These are phyloP conservation scores for Dugesia japonica DNA, from an alignment of 2,888 invertebrate species.

Conservation along the genomic window DNA sequence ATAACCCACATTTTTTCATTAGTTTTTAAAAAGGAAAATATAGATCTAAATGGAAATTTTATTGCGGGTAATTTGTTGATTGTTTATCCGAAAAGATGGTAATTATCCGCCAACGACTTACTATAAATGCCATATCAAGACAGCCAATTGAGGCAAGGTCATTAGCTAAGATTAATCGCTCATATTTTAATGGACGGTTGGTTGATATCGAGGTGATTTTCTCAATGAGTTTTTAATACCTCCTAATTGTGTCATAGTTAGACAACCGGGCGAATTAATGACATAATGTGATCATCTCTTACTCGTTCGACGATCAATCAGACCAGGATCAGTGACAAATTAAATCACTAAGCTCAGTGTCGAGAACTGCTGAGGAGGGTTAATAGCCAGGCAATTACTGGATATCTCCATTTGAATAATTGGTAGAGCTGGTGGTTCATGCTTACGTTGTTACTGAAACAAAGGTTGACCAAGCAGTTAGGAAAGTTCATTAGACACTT, in stretches of 20 bases:
- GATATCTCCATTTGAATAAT: slow-evolving; percentile 20
- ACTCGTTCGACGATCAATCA: slow-evolving; percentile 20
- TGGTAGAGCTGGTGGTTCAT: slow-evolving; percentile 11
- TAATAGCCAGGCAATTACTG: slow-evolving; percentile 20
- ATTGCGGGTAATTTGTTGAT: slow-evolving; percentile 17
- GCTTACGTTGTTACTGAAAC: slow-evolving; percentile 2
- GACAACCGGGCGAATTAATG: slow-evolving; percentile 20
- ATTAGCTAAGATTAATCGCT: slow-evolving; percentile 20
- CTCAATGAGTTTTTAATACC: slow-evolving; percentile 20
- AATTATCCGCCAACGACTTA: slow-evolving; percentile 20
- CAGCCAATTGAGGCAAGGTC: slow-evolving; percentile 9
- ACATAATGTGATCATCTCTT: slow-evolving; percentile 20
- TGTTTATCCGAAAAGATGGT: slow-evolving; percentile 3
- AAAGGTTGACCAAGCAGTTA: slow-evolving; percentile 7
- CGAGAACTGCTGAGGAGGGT: slow-evolving; percentile 20
- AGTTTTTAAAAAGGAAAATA: not conserved
- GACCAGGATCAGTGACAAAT: slow-evolving; percentile 13
- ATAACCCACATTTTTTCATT: not conserved
- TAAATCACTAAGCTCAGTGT: slow-evolving; percentile 20
- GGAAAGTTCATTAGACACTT: not conserved
- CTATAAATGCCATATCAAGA: slow-evolving; percentile 16
- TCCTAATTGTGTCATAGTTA: slow-evolving; percentile 5
- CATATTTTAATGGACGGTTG: slow-evolving; percentile 20
- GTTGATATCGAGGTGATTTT: slow-evolving; percentile 20
- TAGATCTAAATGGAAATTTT: slow-evolving; percentile 20